phyloP scores from a whole-genome alignment of 2,888 invertebrate species.

The Pheosia gnoma region DNA sequence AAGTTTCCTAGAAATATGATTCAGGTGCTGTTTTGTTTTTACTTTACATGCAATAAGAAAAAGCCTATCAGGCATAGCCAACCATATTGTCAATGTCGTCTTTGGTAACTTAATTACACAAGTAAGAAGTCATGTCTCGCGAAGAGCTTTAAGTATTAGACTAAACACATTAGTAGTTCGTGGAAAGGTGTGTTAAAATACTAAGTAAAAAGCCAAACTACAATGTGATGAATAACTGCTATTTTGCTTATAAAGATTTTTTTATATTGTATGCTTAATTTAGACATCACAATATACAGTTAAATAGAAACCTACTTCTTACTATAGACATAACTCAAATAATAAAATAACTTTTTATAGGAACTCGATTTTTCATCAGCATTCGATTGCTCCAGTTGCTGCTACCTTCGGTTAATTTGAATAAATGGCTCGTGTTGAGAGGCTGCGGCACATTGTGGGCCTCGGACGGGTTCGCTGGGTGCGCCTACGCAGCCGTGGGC shows the following conservation, averaged over 20 bases:
- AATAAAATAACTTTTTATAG: background rate
- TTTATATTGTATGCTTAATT: too few relatives aligned
- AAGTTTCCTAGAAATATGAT: background rate
- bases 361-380: constrained; percentile 6
- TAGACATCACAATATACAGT: too few relatives aligned
- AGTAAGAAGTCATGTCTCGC: background rate
- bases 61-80: too few relatives aligned
- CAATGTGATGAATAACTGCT: too few relatives aligned
- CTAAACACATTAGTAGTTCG: background rate
- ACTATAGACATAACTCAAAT: too few relatives aligned
- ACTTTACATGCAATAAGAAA: too few relatives aligned
- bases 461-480: constrained; percentile 30
- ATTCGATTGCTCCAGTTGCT: constrained; percentile 39
- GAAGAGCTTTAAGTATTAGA: background rate
- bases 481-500: constrained; percentile 52
- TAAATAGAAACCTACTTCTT: too few relatives aligned
- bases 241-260: too few relatives aligned
- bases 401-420: constrained; percentile 54
- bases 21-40: background rate
- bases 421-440: constrained; percentile 55
- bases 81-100: too few relatives aligned
- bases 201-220: background rate
- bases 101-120: too few relatives aligned
- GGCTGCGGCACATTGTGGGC: constrained; percentile 34
- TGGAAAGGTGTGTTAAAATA: background rate